phyloP scores from a whole-genome alignment of 2,113 vertebrate genomes.

The Orientallactaga bullata region DNA sequence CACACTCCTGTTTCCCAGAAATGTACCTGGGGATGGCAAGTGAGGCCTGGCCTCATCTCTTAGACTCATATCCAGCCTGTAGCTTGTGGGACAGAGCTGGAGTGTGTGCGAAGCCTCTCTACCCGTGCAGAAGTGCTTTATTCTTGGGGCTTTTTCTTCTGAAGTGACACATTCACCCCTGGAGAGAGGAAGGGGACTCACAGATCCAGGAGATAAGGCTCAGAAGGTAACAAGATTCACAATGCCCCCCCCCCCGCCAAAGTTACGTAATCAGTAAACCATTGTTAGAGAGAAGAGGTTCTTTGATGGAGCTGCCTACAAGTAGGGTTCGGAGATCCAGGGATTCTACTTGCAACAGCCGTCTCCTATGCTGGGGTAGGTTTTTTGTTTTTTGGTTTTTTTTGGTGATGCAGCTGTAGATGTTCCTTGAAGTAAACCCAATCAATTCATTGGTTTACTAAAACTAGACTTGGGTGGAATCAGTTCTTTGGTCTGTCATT shows the following conservation, averaged over 20 bases:
- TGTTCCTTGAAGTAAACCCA: not conserved
- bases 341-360: not conserved
- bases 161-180: not conserved
- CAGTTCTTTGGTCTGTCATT: not conserved
- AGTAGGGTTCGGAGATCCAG: not conserved
- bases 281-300: not conserved
- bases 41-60: fast-evolving
- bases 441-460: not conserved
- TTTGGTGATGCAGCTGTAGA: not conserved
- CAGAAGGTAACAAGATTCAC: not conserved
- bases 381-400: no score
- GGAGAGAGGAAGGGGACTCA: not conserved
- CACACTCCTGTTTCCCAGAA: not conserved
- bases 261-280: not conserved
- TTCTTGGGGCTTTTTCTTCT: not conserved
- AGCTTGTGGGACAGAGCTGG: not conserved
- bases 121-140: not conserved
- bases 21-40: fast-evolving
- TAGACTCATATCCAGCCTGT: not conserved
- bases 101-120: not conserved
- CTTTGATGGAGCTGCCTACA: not conserved
- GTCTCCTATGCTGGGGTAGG: not conserved
- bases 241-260: not conserved
- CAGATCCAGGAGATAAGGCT: not conserved
- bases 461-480: not conserved